Conservation (phyloP, 2,113 vertebrate genomes). For the Dromaius novaehollandiae region DNA sequence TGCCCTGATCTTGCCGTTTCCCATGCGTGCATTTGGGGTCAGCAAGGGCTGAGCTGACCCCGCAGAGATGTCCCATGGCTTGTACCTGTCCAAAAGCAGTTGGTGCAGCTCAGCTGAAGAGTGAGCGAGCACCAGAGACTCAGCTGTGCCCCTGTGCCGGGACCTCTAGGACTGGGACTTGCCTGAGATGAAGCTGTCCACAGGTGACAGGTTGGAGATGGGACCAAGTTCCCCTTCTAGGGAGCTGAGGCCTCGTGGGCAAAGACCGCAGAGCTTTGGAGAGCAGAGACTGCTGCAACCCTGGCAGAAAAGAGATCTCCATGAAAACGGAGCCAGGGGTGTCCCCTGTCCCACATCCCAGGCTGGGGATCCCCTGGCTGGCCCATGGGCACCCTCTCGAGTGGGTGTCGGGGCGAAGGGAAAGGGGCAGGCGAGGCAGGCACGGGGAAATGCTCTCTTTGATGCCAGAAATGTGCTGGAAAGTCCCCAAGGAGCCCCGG, state of each 20-base stretch:
- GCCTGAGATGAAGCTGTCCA: background rate
- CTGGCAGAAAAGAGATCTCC: background rate
- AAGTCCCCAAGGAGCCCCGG: background rate
- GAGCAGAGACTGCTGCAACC: fast-evolving
- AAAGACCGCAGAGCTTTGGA: background rate
- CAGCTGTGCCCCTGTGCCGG: background rate
- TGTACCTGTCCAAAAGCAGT: background rate
- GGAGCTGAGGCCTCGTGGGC: background rate
- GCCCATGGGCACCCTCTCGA: fast-evolving
- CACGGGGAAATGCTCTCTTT: background rate
- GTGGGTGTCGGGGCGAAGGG: fast-evolving
- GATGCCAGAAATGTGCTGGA: conserved; percentile 3
- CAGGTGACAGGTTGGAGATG: background rate
- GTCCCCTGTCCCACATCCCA: background rate
- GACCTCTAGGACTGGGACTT: background rate
- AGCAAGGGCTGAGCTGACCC: background rate
- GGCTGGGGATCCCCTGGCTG: fast-evolving
- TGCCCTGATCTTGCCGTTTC: background rate
- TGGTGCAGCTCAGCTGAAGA: background rate
- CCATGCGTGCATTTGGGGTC: background rate
- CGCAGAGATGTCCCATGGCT: background rate
- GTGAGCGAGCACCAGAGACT: background rate
- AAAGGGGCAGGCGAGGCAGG: background rate
- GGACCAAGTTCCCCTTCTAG: background rate
- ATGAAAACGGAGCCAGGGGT: background rate